phyloP scores from a whole-genome alignment of 2,797 vertebrate species.

The Siniperca scherzeri region DNA sequence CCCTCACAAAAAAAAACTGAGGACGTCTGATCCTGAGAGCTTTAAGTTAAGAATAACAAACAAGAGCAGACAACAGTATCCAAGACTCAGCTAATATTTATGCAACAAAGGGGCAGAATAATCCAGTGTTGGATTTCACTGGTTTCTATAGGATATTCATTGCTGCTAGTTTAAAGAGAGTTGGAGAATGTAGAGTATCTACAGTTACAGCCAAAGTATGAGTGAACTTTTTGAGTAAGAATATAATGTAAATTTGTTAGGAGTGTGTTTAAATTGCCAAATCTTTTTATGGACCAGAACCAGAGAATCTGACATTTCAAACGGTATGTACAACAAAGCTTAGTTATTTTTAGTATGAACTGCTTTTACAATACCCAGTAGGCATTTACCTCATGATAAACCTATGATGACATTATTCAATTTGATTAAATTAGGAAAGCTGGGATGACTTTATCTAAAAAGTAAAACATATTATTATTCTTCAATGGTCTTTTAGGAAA shows the following conservation, averaged over 20 bases:
- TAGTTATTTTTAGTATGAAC: constrained; percentile 1
- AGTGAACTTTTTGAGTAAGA: background rate
- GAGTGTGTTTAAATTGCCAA: background rate
- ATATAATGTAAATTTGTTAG: background rate
- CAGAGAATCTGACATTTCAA: constrained; percentile 7
- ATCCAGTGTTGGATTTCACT: constrained; percentile 15
- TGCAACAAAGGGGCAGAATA: background rate
- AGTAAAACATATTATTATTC: background rate
- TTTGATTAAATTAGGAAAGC: background rate
- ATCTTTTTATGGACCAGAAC: constrained; percentile 14
- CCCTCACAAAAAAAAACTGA: constrained; percentile 47
- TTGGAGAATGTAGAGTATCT: background rate
- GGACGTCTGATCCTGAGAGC: constrained; percentile 26
- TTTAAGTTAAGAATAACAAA: constrained; percentile 26
- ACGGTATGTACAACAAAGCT: constrained; percentile 15
- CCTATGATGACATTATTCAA: background rate
- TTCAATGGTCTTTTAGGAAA: constrained; percentile 6
- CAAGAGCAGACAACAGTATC: background rate
- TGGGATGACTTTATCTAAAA: background rate
- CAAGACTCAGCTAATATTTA: constrained; percentile 1
- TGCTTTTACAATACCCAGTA: background rate
- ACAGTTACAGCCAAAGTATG: background rate
- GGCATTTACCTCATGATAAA: background rate
- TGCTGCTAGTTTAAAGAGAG: background rate
- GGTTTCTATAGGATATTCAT: background rate